Conservation (phyloP, 2,113 vertebrate genomes). For the Cyprinus carpio region DNA sequence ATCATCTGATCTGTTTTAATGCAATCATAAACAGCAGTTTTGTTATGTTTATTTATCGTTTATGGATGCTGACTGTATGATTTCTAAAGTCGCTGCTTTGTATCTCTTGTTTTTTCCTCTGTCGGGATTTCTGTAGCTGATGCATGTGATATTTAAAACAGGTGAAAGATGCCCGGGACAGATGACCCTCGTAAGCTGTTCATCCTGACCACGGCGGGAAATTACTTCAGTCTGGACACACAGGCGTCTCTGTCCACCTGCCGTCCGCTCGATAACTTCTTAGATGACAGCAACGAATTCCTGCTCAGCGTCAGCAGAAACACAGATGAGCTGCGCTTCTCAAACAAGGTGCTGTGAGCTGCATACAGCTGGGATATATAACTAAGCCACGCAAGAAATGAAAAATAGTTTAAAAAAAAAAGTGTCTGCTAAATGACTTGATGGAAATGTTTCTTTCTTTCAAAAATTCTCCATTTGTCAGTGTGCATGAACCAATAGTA, state of each 20-base stretch:
- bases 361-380: background rate
- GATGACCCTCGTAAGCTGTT: conserved; percentile 86
- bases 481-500: no score
- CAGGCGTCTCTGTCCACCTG: conserved; percentile 61
- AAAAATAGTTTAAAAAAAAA: background rate
- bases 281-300: conserved; percentile 91
- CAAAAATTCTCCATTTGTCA: no score
- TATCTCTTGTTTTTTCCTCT: background rate
- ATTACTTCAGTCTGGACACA: conserved; percentile 82
- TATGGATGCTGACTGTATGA: background rate
- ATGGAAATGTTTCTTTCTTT: no score
- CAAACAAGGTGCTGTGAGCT: conserved; percentile 74
- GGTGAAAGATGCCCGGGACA: conserved; percentile 61
- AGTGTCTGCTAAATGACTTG: background rate
- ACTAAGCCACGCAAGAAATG: background rate
- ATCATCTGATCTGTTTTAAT: background rate
- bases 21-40: background rate
- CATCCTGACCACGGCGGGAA: conserved; percentile 83
- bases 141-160: background rate
- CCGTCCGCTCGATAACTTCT: conserved; percentile 80
- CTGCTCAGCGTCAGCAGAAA: conserved; percentile 76
- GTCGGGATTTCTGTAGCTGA: background rate
- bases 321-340: conserved; percentile 73
- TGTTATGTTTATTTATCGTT: background rate
- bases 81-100: background rate